Evolutionary conservation across 2,797 vertebrate genomes (phyloP).

Genomic region (Acanthurus tractus): DNA sequence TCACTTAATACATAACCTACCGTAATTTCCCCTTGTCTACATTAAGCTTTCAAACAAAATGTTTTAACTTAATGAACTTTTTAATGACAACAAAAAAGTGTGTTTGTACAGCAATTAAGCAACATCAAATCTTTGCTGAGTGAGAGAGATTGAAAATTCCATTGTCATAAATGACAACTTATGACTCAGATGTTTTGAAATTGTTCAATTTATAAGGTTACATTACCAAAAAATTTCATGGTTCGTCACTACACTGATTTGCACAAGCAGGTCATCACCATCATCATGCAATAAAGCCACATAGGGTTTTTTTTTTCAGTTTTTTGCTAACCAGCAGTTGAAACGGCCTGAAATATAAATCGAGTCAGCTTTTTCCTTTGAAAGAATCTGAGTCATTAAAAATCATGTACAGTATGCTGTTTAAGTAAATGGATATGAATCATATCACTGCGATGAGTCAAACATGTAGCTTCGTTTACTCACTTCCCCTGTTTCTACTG

Average conservation of each 20-base stretch:
- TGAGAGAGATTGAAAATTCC: neutral
- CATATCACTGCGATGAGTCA: conserved; percentile 36
- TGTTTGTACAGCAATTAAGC: neutral
- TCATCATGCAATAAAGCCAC: neutral
- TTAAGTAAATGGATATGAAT: neutral
- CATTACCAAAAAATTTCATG: neutral
- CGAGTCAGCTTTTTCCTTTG: conserved; percentile 2
- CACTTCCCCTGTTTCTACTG: conserved; percentile 18
- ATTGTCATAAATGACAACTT: neutral
- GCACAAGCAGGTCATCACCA: neutral
- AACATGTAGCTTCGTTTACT: neutral
- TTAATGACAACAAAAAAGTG: neutral
- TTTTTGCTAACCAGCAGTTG: neutral
- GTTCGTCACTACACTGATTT: neutral
- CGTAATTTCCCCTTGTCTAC: neutral
- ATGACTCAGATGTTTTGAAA: conserved; percentile 22
- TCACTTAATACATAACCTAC: neutral
- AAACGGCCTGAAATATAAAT: neutral
- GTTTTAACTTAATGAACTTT: too few relatives aligned
- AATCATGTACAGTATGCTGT: neutral
- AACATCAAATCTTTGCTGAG: neutral
- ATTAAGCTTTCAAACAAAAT: too few relatives aligned
- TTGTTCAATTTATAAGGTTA: neutral
- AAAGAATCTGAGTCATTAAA: conserved; percentile 23
- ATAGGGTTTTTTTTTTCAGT: conserved; percentile 3